phyloP scores from a whole-genome alignment of 2,797 vertebrate species.

The Florisuga fusca region DNA sequence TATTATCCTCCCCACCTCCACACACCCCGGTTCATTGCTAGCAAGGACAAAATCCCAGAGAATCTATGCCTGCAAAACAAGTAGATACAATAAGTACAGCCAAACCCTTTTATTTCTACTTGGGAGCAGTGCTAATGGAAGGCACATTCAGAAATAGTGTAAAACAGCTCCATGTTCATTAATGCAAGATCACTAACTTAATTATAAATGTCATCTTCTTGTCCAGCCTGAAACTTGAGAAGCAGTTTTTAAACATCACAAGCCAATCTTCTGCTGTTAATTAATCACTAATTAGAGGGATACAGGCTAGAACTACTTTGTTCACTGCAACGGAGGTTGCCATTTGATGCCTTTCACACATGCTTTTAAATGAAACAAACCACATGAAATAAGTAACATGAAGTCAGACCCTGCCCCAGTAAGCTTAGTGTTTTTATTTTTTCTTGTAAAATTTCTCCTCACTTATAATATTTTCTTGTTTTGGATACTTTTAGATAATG shows the following conservation, averaged over 20 bases:
- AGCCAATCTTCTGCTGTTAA: background rate
- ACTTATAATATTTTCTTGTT: background rate
- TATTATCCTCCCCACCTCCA: fast-evolving
- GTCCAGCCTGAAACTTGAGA: background rate
- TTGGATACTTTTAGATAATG: background rate
- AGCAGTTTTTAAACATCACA: background rate
- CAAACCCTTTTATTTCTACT: background rate
- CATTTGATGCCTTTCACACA: background rate
- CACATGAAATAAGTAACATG: background rate
- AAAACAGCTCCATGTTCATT: background rate
- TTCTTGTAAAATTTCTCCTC: background rate
- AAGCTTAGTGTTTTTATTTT: background rate
- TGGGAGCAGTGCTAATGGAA: background rate
- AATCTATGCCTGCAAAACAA: background rate
- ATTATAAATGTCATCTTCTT: background rate
- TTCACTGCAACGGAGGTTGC: background rate
- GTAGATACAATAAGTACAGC: fast-evolving
- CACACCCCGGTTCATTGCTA: background rate
- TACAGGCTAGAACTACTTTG: background rate
- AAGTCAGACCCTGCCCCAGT: background rate
- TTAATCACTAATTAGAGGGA: background rate
- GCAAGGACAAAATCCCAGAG: background rate
- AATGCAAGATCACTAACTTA: background rate
- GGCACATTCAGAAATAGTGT: background rate
- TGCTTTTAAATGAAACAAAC: background rate